Evolutionary conservation across 2,797 vertebrate species (phyloP), one percentile per base, ranked within the genome.

Genomic region (Fistularia tabacaria): DNA sequence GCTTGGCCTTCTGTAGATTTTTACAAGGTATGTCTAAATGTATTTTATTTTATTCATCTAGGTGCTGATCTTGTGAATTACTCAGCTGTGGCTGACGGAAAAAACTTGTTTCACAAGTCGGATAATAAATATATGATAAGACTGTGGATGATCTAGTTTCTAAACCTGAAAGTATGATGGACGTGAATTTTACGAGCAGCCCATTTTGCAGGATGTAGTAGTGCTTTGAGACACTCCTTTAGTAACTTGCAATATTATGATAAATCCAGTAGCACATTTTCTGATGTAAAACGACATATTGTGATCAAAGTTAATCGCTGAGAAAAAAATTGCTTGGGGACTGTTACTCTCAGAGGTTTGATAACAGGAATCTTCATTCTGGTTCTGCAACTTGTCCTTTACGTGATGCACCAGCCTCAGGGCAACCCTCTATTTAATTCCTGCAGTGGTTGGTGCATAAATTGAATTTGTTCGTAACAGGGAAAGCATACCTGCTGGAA

Each of bases 261-360:
- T 25, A 25, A 25, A 25, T 25, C 25, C 25, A 25, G 2, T 3
- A 25, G 25, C 25, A 25, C 2, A 25, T 25, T 25, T 25, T 25
- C 25, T 25, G n/a, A n/a, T n/a, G 43, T 12, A 6, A 45, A 45
- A 11, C 43, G 14, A 11, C 11, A 45, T 12, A 45, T 12, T 45
- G 11, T 45, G 43, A 13, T 45, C 11, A 13, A 11, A 45, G 14
- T 12, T 10, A 13, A 45, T 13, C 11, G 14, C 43, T 10, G 43
- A 45, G 43, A 12, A 45, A 45, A 12, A 45, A 45, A 25, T 3
- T 25, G 25, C 25, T 25, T 25, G 5, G 8, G 7, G 14, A 49
- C n/a, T 15, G 49, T 40, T 51, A 11, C 38, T 67, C 75, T 70
- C 71, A 44, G 51, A 64, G 54, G 59, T 68, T 59, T 68, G 58